These are phyloP conservation scores for Epicampocera succincta DNA, from an alignment of 2,888 invertebrate genomes.

Conservation along the genomic window DNA sequence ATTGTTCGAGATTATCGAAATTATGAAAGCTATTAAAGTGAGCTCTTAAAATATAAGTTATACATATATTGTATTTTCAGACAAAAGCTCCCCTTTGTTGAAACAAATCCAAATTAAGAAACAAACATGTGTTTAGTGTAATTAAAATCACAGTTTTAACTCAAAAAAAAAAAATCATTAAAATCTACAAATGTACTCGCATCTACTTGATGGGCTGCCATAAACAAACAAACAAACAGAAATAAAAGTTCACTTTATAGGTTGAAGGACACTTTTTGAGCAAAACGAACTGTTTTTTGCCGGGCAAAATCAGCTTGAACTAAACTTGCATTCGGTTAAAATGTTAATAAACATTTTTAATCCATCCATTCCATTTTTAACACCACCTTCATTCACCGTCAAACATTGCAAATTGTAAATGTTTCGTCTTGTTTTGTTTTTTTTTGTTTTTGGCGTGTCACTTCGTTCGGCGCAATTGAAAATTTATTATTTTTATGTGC, in stretches of 20 bases:
- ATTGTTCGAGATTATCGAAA: too few relatives aligned
- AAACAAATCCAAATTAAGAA: too few relatives aligned
- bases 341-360: too few relatives aligned
- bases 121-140: too few relatives aligned
- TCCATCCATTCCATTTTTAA: constrained; percentile 23
- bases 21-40: too few relatives aligned
- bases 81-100: too few relatives aligned
- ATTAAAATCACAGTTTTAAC: too few relatives aligned
- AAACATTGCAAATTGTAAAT: background rate
- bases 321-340: constrained; percentile 19
- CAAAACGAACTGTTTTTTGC: too few relatives aligned
- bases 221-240: background rate
- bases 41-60: too few relatives aligned
- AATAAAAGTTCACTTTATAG: constrained; percentile 36
- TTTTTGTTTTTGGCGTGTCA: constrained; percentile 27
- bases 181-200: background rate
- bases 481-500: constrained; percentile 45
- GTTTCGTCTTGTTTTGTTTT: too few relatives aligned
- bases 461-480: constrained; percentile 33
- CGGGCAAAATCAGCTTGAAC: background rate
- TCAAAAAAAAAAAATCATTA: background rate
- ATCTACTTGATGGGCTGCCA: too few relatives aligned
- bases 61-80: too few relatives aligned
- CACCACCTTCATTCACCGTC: constrained; percentile 9
- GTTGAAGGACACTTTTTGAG: constrained; percentile 43